Percentiles rank a stretch among this genome's conserved stretches.
Evolutionary conservation across 2,888 invertebrate genomes (phyloP).

Genomic region (Trachelus stipa): DNA sequence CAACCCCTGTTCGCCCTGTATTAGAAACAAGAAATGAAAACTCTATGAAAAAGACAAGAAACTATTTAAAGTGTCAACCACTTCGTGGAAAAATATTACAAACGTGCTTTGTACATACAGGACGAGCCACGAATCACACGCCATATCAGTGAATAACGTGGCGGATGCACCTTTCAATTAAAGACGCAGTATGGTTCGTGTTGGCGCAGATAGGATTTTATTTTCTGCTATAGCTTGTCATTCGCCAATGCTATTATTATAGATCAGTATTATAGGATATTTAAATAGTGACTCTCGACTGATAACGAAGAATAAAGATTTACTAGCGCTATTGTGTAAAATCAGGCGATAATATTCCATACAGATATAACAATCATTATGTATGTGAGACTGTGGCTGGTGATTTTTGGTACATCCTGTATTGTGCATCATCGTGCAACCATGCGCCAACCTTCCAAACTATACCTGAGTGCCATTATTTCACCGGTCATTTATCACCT

Average conservation of each 20-base stretch:
- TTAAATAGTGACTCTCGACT: not conserved
- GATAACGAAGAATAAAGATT: not conserved
- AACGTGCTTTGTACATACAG: not conserved
- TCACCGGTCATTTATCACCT: not conserved
- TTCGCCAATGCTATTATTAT: not conserved
- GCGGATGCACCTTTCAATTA: not conserved
- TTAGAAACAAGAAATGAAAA: not conserved
- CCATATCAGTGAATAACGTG: not conserved
- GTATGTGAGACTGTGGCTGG: not conserved
- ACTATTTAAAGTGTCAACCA: not conserved
- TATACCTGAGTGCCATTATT: conserved; percentile 2
- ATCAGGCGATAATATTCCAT: not conserved
- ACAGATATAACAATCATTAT: not conserved
- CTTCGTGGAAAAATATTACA: not conserved
- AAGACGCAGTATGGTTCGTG: not conserved
- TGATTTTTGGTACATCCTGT: not conserved
- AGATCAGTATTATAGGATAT: not conserved
- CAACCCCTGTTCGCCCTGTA: not conserved
- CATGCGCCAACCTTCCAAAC: conserved; percentile 2
- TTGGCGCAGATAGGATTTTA: not conserved
- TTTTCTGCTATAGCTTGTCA: not conserved
- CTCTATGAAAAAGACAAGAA: not conserved
- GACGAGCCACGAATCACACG: not conserved
- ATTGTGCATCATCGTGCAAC: not conserved
- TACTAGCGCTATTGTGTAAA: not conserved